Conservation (phyloP, 2,797 vertebrate species). For the Arnoldichthys spilopterus region DNA sequence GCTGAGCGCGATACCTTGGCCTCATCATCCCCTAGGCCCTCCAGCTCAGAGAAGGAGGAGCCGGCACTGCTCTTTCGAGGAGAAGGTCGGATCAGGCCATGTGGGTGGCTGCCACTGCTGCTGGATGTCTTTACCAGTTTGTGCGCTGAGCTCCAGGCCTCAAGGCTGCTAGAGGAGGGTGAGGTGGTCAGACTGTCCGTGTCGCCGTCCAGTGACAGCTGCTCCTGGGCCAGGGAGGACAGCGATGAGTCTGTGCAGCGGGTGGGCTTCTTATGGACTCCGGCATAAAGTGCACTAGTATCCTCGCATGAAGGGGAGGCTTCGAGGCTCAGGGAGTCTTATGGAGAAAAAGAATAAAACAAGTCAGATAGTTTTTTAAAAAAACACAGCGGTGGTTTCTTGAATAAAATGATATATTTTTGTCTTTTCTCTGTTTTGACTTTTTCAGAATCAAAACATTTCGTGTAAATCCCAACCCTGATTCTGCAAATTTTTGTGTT, state of each 20-base stretch:
- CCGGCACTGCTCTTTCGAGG: constrained; percentile 84
- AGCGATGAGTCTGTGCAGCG: constrained; percentile 78
- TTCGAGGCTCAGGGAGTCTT: constrained; percentile 85
- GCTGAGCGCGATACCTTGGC: constrained; percentile 89
- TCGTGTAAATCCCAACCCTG: neutral
- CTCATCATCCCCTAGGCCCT: constrained; percentile 86
- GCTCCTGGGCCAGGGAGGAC: constrained; percentile 82
- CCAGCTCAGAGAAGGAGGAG: constrained; percentile 87
- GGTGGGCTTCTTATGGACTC: constrained; percentile 90
- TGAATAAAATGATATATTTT: neutral
- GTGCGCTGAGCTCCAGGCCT: constrained; percentile 87
- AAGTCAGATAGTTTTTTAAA: too few relatives aligned
- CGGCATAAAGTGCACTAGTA: constrained; percentile 89
- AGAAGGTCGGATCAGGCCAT: constrained; percentile 91
- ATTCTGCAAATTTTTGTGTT: neutral
- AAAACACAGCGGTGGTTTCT: too few relatives aligned
- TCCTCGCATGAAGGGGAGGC: constrained; percentile 83
- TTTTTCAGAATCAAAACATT: neutral
- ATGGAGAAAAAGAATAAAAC: neutral
- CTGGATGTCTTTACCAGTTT: constrained; percentile 90
- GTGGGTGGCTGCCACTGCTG: constrained; percentile 83
- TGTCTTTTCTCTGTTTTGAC: neutral
- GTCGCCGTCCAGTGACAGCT: constrained; percentile 84
- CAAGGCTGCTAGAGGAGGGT: constrained; percentile 90
- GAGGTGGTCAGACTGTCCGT: constrained; percentile 87